Percentiles rank a stretch among this genome's conserved stretches.
Conservation (phyloP, 1,140 invertebrate species). For the Zaprionus davidi region DNA sequence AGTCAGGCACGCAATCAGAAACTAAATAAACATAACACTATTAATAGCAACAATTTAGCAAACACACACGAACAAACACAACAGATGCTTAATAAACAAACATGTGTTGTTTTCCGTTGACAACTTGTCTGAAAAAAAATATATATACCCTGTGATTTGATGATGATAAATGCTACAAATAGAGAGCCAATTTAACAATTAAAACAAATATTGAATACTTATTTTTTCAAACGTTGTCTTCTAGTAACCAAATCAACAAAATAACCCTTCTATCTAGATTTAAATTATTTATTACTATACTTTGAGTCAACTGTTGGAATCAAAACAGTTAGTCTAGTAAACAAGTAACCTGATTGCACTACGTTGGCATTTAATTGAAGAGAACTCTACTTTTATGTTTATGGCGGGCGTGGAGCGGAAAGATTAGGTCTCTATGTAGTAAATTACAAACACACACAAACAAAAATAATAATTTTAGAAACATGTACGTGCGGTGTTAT, state of each 20-base stretch:
- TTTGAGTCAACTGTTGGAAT: background rate
- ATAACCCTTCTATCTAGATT: background rate
- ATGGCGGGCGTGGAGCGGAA: constrained; percentile 39
- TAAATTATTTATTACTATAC: background rate
- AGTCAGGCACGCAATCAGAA: constrained; percentile 20
- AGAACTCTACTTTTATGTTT: constrained; percentile 34
- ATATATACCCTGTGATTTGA: background rate
- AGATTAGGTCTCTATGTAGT: constrained; percentile 47
- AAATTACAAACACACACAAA: background rate
- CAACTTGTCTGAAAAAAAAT: background rate
- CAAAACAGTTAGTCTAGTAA: background rate
- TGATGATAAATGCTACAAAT: background rate
- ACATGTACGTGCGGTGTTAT: constrained; percentile 25
- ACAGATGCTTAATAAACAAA: constrained; percentile 21
- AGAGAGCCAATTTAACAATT: background rate
- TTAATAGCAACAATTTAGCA: constrained; percentile 38
- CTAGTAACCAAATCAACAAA: too few relatives aligned
- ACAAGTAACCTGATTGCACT: constrained; percentile 30
- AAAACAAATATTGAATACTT: background rate
- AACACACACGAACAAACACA: constrained; percentile 18
- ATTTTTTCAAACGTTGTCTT: background rate
- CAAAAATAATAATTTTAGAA: background rate
- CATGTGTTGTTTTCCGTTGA: constrained; percentile 32
- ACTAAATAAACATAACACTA: constrained; percentile 23
- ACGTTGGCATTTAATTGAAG: constrained; percentile 55